These are phyloP conservation scores for Riptortus pedestris DNA, from an alignment of 1,140 invertebrate genomes.

Conservation along the genomic window DNA sequence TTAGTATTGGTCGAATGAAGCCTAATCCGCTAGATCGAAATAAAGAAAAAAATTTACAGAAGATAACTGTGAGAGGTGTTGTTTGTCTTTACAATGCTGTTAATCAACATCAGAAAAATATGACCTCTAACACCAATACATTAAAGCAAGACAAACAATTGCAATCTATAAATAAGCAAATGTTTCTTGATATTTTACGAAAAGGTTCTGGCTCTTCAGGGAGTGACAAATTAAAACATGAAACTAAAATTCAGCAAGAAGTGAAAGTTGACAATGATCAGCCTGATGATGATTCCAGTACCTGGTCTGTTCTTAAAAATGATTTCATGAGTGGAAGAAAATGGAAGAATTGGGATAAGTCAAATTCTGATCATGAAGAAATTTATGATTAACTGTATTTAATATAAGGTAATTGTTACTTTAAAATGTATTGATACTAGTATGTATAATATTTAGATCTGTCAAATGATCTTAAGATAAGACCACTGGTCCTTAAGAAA, in stretches of 20 bases:
- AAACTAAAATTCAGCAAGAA: neutral
- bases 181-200: neutral
- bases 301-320: conserved; percentile 1
- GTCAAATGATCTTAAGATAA: too few species aligned
- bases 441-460: too few species aligned
- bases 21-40: conserved; percentile 7
- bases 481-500: too few species aligned
- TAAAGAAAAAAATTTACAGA: conserved; percentile 6
- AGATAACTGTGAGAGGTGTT: neutral
- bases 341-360: conserved; percentile 7
- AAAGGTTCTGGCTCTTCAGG: neutral
- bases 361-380: too few species aligned
- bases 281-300: neutral
- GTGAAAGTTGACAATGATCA: neutral
- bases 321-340: neutral
- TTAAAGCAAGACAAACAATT: neutral
- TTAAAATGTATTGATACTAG: too few species aligned
- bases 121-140: neutral
- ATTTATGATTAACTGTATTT: too few species aligned
- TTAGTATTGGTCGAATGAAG: conserved; percentile 6
- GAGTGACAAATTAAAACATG: conserved; percentile 4
- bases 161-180: neutral
- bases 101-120: neutral
- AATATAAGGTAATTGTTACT: too few species aligned
- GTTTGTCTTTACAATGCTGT: neutral